Percentiles rank a stretch among this genome's conserved stretches.
Conservation (phyloP, 1,140 invertebrate genomes). For the Habropoda laboriosa region DNA sequence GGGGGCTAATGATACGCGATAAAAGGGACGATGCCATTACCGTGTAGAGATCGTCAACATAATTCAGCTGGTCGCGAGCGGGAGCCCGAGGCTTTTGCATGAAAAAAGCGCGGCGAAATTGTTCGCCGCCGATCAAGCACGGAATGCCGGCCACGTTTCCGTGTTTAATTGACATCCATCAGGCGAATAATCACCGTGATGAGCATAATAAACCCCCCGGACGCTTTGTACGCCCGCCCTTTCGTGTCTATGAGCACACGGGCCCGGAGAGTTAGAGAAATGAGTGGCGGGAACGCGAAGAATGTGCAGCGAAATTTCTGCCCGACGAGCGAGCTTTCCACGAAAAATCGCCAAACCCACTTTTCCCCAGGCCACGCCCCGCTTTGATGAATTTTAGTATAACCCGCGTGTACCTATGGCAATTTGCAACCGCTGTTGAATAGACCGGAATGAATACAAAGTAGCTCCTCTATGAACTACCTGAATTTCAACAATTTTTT, state of each 20-base stretch:
- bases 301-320: neutral
- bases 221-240: neutral
- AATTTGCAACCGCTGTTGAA: neutral
- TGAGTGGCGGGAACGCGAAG: neutral
- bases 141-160: slow-evolving; percentile 33
- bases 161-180: slow-evolving; percentile 46
- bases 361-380: neutral
- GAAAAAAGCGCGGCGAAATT: slow-evolving; percentile 22
- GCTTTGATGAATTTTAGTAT: neutral
- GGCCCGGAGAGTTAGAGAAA: neutral
- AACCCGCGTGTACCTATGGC: neutral
- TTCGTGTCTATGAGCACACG: neutral
- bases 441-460: neutral
- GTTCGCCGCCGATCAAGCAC: slow-evolving; percentile 31
- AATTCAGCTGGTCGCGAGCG: slow-evolving; percentile 13
- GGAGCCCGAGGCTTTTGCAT: neutral
- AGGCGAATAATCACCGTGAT: slow-evolving; percentile 34
- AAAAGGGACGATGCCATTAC: slow-evolving; percentile 39
- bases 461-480: no score
- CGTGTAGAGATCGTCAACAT: slow-evolving; percentile 28
- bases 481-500: no score
- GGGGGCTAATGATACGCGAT: slow-evolving; percentile 37
- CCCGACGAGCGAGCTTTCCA: neutral
- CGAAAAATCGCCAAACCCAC: slow-evolving; percentile 4
- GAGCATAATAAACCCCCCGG: slow-evolving; percentile 27